Evolutionary conservation across 2,888 invertebrate species (phyloP).

Genomic region (Disparrhopalites patrizii): DNA sequence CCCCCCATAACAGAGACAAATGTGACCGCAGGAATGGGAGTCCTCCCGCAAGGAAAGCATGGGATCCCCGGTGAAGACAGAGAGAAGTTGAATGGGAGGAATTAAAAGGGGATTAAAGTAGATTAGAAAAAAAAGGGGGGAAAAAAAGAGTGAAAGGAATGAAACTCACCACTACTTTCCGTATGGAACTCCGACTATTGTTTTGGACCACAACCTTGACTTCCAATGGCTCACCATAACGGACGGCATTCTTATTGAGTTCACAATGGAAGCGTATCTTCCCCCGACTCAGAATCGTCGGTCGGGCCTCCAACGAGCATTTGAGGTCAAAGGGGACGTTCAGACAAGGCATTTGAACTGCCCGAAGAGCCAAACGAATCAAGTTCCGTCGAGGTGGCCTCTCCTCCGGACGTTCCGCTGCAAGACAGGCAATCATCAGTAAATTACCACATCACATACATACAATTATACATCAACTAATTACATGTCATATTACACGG

Average conservation of each 20-base stretch:
- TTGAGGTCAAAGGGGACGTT: slow-evolving; percentile 38
- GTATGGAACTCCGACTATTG: slow-evolving; percentile 77
- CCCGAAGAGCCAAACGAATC: slow-evolving; percentile 80
- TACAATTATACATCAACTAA: slow-evolving; percentile 18
- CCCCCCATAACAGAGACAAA: too few species aligned
- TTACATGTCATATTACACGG: too few species aligned
- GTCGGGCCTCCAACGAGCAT: slow-evolving; percentile 43
- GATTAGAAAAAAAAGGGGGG: too few species aligned
- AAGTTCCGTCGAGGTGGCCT: slow-evolving; percentile 73
- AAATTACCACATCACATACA: slow-evolving; percentile 5
- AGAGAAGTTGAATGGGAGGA: too few species aligned
- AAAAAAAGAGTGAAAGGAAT: background rate
- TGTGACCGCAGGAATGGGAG: too few species aligned
- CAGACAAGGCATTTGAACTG: slow-evolving; percentile 51
- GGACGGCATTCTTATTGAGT: slow-evolving; percentile 75
- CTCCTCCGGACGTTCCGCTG: slow-evolving; percentile 79
- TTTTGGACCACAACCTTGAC: slow-evolving; percentile 72
- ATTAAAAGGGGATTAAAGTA: too few species aligned
- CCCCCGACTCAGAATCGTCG: slow-evolving; percentile 69
- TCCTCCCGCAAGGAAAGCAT: too few species aligned
- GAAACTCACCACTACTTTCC: slow-evolving; percentile 68
- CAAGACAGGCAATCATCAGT: slow-evolving; percentile 45
- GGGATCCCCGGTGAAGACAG: too few species aligned
- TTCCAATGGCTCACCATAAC: slow-evolving; percentile 74
- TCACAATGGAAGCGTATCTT: slow-evolving; percentile 73